These are phyloP conservation scores for Anguilla japonica DNA, from an alignment of 2,113 vertebrate species.

Conservation along the genomic window DNA sequence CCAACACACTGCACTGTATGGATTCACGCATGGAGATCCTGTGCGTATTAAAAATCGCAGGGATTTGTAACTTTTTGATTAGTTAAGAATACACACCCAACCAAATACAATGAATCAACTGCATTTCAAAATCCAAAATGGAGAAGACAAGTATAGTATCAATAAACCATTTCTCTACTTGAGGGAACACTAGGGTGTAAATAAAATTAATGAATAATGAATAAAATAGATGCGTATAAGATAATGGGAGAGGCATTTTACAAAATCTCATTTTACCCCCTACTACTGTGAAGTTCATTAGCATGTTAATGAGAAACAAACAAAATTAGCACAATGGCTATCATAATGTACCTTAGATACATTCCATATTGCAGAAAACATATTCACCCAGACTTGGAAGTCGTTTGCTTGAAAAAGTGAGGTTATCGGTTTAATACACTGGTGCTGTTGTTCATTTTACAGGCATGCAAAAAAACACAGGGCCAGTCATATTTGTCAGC, in stretches of 20 bases:
- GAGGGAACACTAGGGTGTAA: conserved; percentile 19
- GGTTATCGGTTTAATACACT: not conserved
- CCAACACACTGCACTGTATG: not conserved
- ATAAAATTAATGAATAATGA: conserved; percentile 21
- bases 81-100: not conserved
- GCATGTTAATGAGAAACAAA: conserved; percentile 46
- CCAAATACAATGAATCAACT: not conserved
- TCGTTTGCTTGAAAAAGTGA: conserved; percentile 12
- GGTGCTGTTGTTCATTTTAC: not conserved
- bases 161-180: not conserved
- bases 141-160: not conserved
- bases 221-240: conserved; percentile 27
- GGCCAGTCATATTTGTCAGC: not conserved
- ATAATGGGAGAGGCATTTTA: conserved; percentile 27
- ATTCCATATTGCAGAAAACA: conserved; percentile 37
- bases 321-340: conserved; percentile 46
- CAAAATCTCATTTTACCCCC: conserved; percentile 29
- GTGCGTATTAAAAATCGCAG: not conserved
- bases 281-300: conserved; percentile 47
- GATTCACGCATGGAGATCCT: not conserved
- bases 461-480: not conserved
- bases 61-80: not conserved
- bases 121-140: not conserved
- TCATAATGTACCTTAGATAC: conserved; percentile 35
- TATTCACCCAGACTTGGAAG: not conserved